These are phyloP conservation scores for Epinotia bilunana DNA, from an alignment of 2,888 invertebrate genomes.

Conservation along the genomic window DNA sequence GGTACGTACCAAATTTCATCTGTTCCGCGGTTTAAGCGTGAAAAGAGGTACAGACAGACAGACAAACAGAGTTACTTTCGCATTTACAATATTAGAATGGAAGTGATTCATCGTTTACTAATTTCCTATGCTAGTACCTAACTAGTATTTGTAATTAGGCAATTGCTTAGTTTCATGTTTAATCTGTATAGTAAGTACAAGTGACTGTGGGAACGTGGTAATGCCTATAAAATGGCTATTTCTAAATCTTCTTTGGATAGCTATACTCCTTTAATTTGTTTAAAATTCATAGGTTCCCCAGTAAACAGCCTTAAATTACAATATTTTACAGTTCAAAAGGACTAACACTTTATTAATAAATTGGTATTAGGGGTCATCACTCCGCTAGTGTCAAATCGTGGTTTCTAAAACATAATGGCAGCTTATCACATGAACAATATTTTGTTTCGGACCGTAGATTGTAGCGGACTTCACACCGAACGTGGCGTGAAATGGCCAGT, in stretches of 20 bases:
- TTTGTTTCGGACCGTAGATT: constrained; percentile 58
- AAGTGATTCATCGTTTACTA: no score
- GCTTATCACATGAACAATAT: constrained; percentile 56
- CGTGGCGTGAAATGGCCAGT: constrained; percentile 82
- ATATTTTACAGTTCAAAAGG: constrained; percentile 13
- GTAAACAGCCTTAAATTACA: constrained; percentile 2
- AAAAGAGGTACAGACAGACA: no score
- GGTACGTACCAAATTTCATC: no score
- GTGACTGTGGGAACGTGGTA: neutral
- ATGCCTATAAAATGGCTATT: neutral
- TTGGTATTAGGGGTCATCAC: constrained; percentile 19
- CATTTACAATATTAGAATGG: no score
- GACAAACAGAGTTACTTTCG: no score
- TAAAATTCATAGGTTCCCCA: constrained; percentile 8
- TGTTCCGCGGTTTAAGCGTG: no score
- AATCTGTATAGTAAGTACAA: neutral
- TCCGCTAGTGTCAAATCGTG: constrained; percentile 39
- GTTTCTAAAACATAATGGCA: constrained; percentile 48
- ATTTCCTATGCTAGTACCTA: no score
- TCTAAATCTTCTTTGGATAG: neutral
- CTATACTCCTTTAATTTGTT: neutral
- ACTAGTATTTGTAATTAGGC: no score
- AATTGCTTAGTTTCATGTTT: neutral
- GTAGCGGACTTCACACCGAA: constrained; percentile 54
- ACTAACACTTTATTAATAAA: constrained; percentile 23